These are phyloP conservation scores for Mythimna vitellina DNA, from an alignment of 2,888 invertebrate species.

Conservation along the genomic window DNA sequence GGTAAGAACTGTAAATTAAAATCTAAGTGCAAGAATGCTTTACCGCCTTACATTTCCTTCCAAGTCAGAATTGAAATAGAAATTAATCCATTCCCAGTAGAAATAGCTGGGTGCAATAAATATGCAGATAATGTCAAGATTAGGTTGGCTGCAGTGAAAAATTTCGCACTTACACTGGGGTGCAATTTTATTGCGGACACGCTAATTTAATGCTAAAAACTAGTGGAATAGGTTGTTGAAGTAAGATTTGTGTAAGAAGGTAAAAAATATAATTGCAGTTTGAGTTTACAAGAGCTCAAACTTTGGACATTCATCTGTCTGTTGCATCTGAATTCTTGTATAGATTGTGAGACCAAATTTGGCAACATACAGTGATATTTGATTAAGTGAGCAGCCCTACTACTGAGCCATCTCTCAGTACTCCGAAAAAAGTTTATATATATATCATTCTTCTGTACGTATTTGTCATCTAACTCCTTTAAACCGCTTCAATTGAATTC, in stretches of 20 bases:
- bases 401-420: no score
- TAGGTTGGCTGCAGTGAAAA: constrained; percentile 57
- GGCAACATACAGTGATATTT: no score
- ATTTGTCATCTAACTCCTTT: no score
- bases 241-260: constrained; percentile 12
- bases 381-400: no score
- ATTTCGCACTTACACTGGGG: constrained; percentile 48
- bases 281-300: background rate
- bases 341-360: no score
- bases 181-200: constrained; percentile 56
- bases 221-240: constrained; percentile 3
- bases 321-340: no score
- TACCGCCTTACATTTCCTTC: constrained; percentile 40
- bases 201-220: constrained; percentile 44
- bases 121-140: constrained; percentile 61
- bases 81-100: constrained; percentile 51
- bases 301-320: background rate
- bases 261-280: background rate
- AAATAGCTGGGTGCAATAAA: constrained; percentile 54
- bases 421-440: no score
- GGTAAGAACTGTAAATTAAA: constrained; percentile 26
- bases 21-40: constrained; percentile 17
- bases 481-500: no score
- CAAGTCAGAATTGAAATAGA: constrained; percentile 48
- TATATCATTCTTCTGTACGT: no score